phyloP scores from a whole-genome alignment of 2,797 vertebrate species.

The Tadarida brasiliensis region DNA sequence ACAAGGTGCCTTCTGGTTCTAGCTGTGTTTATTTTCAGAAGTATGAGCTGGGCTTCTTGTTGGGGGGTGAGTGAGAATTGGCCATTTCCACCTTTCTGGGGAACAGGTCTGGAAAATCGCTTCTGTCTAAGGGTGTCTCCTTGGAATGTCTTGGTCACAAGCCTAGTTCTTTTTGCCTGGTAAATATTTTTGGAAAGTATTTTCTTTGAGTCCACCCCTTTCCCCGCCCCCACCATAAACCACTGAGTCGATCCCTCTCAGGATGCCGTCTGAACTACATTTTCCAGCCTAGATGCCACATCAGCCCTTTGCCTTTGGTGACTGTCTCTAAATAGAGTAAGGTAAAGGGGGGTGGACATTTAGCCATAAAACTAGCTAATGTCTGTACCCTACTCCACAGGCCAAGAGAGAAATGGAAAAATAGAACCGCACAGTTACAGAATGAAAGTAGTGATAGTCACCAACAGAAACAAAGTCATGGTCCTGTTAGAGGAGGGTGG shows the following conservation, averaged over 20 bases:
- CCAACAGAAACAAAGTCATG: background rate
- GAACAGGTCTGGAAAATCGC: background rate
- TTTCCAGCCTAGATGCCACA: conserved; percentile 51
- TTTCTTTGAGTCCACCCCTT: conserved; percentile 36
- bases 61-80: background rate
- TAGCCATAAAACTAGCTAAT: background rate
- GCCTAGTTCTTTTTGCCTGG: conserved; percentile 61
- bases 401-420: background rate
- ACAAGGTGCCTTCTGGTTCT: background rate
- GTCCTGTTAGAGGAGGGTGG: background rate
- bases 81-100: background rate
- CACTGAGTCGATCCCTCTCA: conserved; percentile 16
- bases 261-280: background rate
- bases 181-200: conserved; percentile 74
- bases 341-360: background rate
- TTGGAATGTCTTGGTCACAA: conserved; percentile 66
- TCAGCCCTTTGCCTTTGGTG: background rate
- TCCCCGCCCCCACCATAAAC: background rate
- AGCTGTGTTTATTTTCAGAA: conserved; percentile 58
- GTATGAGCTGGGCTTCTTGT: background rate
- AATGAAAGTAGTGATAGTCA: background rate
- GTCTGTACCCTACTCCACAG: background rate
- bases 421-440: background rate
- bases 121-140: conserved; percentile 37
- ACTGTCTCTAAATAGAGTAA: background rate